phyloP scores from a whole-genome alignment of 2,888 invertebrate species.

The Thymelicus lineola region DNA sequence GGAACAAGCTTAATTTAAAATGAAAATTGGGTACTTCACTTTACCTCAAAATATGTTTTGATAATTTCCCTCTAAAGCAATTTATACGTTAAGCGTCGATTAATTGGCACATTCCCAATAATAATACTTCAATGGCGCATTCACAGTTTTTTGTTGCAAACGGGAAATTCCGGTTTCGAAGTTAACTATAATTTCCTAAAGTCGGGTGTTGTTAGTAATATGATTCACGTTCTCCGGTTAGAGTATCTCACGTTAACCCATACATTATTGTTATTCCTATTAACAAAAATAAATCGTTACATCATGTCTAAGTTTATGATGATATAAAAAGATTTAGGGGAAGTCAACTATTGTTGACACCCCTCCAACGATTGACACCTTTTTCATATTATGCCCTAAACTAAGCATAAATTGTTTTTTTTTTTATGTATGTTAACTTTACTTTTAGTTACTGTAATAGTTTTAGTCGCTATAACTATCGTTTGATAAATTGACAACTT shows the following conservation, averaged over 20 bases:
- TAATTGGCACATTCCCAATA: too few species aligned
- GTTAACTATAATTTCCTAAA: conserved; percentile 6
- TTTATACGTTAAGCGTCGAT: not conserved
- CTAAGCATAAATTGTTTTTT: too few species aligned
- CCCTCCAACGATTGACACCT: too few species aligned
- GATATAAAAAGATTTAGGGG: not conserved
- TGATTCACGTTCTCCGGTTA: conserved; percentile 18
- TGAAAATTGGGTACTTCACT: too few species aligned
- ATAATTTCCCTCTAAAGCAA: not conserved
- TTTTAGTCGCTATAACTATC: too few species aligned
- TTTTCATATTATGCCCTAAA: too few species aligned
- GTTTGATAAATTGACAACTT: too few species aligned
- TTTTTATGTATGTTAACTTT: too few species aligned
- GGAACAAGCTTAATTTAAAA: too few species aligned
- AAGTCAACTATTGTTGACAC: too few species aligned
- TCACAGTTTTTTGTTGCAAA: conserved; percentile 11
- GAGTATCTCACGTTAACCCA: conserved; percentile 15
- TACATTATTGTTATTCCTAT: conserved; percentile 8
- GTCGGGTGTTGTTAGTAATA: conserved; percentile 9
- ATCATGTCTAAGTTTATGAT: conserved; percentile 3
- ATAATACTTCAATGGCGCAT: not conserved
- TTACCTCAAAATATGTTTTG: too few species aligned
- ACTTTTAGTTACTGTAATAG: too few species aligned
- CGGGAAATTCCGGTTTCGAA: conserved; percentile 40
- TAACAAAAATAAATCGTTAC: conserved; percentile 22